Base-by-base conservation (phyloP, 2,888 invertebrate genomes). In the Hypolimnas misippus region DNA sequence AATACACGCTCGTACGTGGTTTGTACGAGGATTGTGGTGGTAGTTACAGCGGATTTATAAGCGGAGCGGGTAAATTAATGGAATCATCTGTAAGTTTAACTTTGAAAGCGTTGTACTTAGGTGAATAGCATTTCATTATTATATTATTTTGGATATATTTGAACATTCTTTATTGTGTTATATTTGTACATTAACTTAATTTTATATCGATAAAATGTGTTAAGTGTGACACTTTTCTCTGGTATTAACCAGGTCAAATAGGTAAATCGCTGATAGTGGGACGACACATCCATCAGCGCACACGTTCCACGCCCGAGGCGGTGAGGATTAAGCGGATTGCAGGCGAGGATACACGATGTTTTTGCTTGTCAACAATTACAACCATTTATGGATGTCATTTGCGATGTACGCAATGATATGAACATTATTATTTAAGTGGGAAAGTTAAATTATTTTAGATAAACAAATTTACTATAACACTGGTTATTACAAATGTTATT, bases 1-100 rank as follows among this genome's bases (percentile, higher is more conserved):
- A 86, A 89, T 88, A 87, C 81, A 79, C 78, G 79, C 73, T 72
- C 67, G 85, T 83, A 86, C 86, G 86, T 85, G 86, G 81, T 68
- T 67, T 68, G 68, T 56, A 57, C 21, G 59, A 54, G 67, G 64
- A 57, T 67, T 76, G 69, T 46, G 73, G 72, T 54, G 54, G 3
- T 50, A 71, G 38, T 76, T 55, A 8, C 2, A 73, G 80, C 81
- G 77, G 67, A 33, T 12, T 10, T 12, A 31, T 46, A n/a, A 60
- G 53, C 59, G 10, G 35, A 59, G 59, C 59, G 59, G 25, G 1
- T 46, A n/a, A n/a, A n/a, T 19, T 16, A 2, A 19, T 10, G 12
- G 44, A 14, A 25, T 10, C 10, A 35, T 3, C 6, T 12, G 35
- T 35, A 10, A 6, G 10, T 35, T 2, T 35, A 10, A 4, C 12